phyloP scores from a whole-genome alignment of 1,140 invertebrate genomes.

The Agrilus planipennis region DNA sequence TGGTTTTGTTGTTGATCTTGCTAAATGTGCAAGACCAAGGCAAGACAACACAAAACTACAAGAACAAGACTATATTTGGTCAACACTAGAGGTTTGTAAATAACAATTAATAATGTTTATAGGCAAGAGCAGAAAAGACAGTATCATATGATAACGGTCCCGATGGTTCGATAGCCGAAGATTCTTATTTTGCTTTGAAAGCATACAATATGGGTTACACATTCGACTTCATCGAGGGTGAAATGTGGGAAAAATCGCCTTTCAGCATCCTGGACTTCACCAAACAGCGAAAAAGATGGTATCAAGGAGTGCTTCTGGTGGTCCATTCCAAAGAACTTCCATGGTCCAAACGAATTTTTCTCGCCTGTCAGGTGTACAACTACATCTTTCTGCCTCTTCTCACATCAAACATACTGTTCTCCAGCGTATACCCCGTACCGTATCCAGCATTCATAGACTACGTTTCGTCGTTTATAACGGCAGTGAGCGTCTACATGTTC shows the following conservation, averaged over 20 bases:
- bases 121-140: constrained; percentile 76
- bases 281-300: constrained; percentile 92
- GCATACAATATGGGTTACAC: constrained; percentile 74
- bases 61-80: no score
- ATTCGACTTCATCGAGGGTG: constrained; percentile 90
- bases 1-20: no score
- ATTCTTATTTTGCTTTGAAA: constrained; percentile 93
- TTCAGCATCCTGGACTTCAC: constrained; percentile 92
- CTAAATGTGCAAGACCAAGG: no score
- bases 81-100: no score
- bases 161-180: constrained; percentile 94
- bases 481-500: constrained; percentile 92
- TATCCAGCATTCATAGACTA: constrained; percentile 74
- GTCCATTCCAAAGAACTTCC: constrained; percentile 84
- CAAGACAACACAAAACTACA: no score
- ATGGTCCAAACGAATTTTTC: constrained; percentile 65
- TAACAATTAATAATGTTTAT: no score
- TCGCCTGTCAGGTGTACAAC: constrained; percentile 84
- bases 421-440: constrained; percentile 74
- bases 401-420: constrained; percentile 77
- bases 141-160: constrained; percentile 93
- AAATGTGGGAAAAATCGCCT: constrained; percentile 97
- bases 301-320: constrained; percentile 90
- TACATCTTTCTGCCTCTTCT: constrained; percentile 89
- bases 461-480: constrained; percentile 78